A percentile compares a stretch with the other conserved stretches of the same genome.
Conservation (phyloP, 2,113 vertebrate species). For the Lycocorax pyrrhopterus region DNA sequence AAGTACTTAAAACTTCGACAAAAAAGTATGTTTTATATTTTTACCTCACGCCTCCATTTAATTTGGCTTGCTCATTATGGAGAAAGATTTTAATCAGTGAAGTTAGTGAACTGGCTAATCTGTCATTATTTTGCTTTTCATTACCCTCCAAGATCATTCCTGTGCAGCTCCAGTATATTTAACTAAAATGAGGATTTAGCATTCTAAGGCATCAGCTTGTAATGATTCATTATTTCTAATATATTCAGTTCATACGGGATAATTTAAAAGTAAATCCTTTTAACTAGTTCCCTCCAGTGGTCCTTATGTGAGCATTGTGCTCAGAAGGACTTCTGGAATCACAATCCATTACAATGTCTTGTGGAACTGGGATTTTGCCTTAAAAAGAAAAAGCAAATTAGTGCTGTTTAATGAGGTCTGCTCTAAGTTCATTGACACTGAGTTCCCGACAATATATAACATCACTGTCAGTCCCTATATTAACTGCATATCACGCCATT, state of each 20-base stretch:
- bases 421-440: not conserved
- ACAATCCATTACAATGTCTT: not conserved
- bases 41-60: slow-evolving; percentile 30
- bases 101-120: slow-evolving; percentile 70
- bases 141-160: slow-evolving; percentile 52
- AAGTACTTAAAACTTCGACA: slow-evolving; percentile 27
- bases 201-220: slow-evolving; percentile 54
- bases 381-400: slow-evolving; percentile 11
- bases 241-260: slow-evolving; percentile 58
- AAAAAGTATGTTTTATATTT: slow-evolving; percentile 1
- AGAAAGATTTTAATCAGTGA: slow-evolving; percentile 68
- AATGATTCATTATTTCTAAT: slow-evolving; percentile 72
- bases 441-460: not conserved
- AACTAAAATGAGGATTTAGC: slow-evolving; percentile 66
- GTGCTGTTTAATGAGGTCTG: not conserved
- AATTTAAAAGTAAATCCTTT: slow-evolving; percentile 63
- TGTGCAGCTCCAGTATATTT: slow-evolving; percentile 53
- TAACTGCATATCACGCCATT: not conserved
- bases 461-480: not conserved
- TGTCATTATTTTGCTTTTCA: slow-evolving; percentile 69
- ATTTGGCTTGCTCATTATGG: slow-evolving; percentile 58
- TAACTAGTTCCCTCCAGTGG: slow-evolving; percentile 60
- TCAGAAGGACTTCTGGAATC: not conserved
- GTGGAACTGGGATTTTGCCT: not conserved
- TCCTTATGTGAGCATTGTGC: slow-evolving; percentile 2